Percentiles rank a stretch among this genome's conserved stretches.
These are phyloP conservation scores for Cinara cedri DNA, from an alignment of 2,888 invertebrate genomes.

Conservation along the genomic window DNA sequence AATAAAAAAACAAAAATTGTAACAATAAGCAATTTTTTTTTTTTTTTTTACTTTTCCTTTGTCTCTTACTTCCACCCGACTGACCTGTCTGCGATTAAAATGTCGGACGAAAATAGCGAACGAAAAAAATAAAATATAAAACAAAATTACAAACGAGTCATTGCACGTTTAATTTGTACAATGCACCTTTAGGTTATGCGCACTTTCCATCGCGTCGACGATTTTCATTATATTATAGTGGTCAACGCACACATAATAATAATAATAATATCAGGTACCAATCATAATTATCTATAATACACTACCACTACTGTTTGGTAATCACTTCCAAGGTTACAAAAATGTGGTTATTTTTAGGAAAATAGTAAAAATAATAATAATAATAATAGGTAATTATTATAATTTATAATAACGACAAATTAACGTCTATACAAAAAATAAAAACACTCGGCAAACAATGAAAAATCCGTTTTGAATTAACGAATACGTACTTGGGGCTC, in stretches of 20 bases:
- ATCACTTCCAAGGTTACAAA: neutral
- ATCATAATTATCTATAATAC: neutral
- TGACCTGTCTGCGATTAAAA: conserved; percentile 23
- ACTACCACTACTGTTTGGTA: neutral
- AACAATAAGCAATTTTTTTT: conserved; percentile 10
- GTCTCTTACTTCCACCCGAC: neutral
- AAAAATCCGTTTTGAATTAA: too few relatives aligned
- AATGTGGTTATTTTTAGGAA: too few relatives aligned
- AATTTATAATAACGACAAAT: too few relatives aligned
- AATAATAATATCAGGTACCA: too few relatives aligned
- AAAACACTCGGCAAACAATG: too few relatives aligned
- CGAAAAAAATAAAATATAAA: neutral
- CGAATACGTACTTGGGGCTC: too few relatives aligned
- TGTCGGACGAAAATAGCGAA: neutral
- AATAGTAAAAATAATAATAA: neutral
- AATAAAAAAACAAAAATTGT: neutral
- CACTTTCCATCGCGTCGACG: neutral
- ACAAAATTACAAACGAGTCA: conserved; percentile 29
- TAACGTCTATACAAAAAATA: too few relatives aligned
- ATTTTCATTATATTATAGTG: neutral
- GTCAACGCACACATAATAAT: neutral
- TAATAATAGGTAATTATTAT: neutral
- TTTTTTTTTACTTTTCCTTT: neutral
- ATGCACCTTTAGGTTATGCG: neutral
- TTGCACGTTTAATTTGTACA: conserved; percentile 34